Evolutionary conservation across 2,888 invertebrate species (phyloP), one percentile per base, ranked within the genome.

Genomic region (Argyresthia goedartella): DNA sequence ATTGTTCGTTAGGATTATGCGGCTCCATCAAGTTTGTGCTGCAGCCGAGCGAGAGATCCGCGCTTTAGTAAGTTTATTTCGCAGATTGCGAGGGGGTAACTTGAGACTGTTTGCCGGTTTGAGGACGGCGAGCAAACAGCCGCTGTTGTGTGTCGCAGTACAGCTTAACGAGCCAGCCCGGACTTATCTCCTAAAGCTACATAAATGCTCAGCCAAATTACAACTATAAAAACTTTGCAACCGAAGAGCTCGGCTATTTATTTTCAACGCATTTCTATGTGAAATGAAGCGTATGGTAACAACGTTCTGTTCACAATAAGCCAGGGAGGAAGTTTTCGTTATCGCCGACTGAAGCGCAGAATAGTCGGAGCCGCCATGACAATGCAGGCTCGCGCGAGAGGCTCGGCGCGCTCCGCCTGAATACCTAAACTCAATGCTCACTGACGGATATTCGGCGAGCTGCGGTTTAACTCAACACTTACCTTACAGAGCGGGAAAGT

Each of bases 41-140:
- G 33, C 13, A 34, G 47, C 47, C 10, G 16, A 14, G 44, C 15
- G 11, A 39, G 8, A 16, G 35, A 33, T 55, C 53, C 54, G 55
- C 53, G 35, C 44, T 44, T 14, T 36, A 44, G 51, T 43, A 35
- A 51, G 78, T 79, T 78, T 80, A 76, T 78, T 79, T 76, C 73
- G 69, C 69, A 77, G 77, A 80, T 78, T 77, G 77, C 70, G 73
- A 75, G 76, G 73, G 73, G 74, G 78, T 76, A 73, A 75, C 73
- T 78, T 70, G 73, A 77, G 69, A 75, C 65, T 77, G 76, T 76
- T 78, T 76, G 71, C 74, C 65, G 72, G 74, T 73, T 72, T 70
- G 74, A 76, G 73, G 74, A 67, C 70, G 70, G 60, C 60, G 70
- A 62, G 69, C 69, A 78, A 76, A 76, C 73, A 78, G 42, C 63